Evolutionary conservation across 2,113 vertebrate genomes (phyloP), one percentile per base, ranked within the genome.

Genomic region (Actenoides lindsayi): DNA sequence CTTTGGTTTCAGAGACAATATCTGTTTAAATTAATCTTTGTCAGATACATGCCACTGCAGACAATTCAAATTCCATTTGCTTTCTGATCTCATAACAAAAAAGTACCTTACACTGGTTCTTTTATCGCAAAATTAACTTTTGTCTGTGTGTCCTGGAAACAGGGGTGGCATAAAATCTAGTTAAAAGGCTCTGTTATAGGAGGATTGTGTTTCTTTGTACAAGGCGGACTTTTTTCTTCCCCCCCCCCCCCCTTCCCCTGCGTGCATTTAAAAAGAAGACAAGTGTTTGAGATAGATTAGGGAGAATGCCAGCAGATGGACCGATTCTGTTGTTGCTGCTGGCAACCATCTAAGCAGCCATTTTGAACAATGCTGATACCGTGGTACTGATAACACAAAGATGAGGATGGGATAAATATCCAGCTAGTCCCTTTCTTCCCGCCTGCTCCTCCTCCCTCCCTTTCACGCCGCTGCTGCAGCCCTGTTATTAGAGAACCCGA

Each of bases 1-100:
- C 96, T 98, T 98, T 96, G 93, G 76, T 96, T 97, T 97, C 94
- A 95, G 94, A 97, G 96, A 97, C 91, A 97, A 91, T 97, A 97
- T 97, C 95, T 95, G 89, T 93, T 98, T 96, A 97, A 97, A 97
- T 97, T 97, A 97, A 97, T 97, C 94, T 98, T 97, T 97, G 95
- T 97, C 95, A 97, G 95, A 96, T 96, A 96, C 88, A 89, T 97
- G 91, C 84, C 89, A 95, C 93, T 85, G 90, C 96, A 97, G 95
- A 97, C 94, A 95, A 97, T 97, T 97, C 95, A 96, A 95, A 98
- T 97, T 96, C 91, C 96, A 73, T 96, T 97, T 96, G 87, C 91
- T 96, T 98, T 97, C 94, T 97, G 92, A 97, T 90, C 94, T 97
- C 94, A 88, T 96, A 96, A 97, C 95, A 97, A 97, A 97, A 93